A percentile compares a stretch with the other conserved stretches of the same genome.
Conservation (phyloP, 2,888 invertebrate genomes). For the Girardia tigrina region DNA sequence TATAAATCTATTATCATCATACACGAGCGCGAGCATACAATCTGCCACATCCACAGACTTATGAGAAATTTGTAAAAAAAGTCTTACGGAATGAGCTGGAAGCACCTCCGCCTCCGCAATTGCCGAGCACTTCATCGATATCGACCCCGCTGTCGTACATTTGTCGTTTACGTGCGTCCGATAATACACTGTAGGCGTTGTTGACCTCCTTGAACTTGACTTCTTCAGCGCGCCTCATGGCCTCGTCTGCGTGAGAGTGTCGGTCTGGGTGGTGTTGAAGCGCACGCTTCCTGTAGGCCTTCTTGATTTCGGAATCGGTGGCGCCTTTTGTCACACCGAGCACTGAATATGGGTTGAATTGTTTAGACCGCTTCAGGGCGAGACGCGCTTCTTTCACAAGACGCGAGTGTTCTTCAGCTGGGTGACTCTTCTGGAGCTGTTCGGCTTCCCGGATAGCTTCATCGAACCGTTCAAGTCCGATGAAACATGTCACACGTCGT, state of each 20-base stretch:
- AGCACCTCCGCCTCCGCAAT: neutral
- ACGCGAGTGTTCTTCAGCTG: constrained; percentile 54
- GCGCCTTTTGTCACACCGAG: constrained; percentile 70
- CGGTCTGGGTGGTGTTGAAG: constrained; percentile 68
- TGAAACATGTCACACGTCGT: constrained; percentile 66
- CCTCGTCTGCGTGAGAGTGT: constrained; percentile 34
- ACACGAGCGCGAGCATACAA: too few relatives aligned
- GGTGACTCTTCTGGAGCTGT: constrained; percentile 65
- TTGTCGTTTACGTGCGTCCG: constrained; percentile 24
- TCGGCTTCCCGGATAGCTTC: constrained; percentile 82
- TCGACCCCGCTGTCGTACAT: constrained; percentile 30
- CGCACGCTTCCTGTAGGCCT: constrained; percentile 78
- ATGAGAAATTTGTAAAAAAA: too few relatives aligned
- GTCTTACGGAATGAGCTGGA: neutral
- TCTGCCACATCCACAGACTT: too few relatives aligned
- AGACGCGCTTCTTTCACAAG: constrained; percentile 72
- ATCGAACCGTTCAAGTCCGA: constrained; percentile 56
- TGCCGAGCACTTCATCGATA: constrained; percentile 21
- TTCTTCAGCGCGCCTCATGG: constrained; percentile 30
- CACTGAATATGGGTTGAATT: constrained; percentile 79
- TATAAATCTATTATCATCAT: too few relatives aligned
- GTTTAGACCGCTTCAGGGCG: constrained; percentile 72
- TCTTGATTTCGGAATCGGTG: constrained; percentile 78
- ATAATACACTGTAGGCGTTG: constrained; percentile 33
- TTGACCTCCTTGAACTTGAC: constrained; percentile 31